Base-by-base conservation (phyloP, 2,888 invertebrate genomes). In the Diadegma fenestrale region DNA sequence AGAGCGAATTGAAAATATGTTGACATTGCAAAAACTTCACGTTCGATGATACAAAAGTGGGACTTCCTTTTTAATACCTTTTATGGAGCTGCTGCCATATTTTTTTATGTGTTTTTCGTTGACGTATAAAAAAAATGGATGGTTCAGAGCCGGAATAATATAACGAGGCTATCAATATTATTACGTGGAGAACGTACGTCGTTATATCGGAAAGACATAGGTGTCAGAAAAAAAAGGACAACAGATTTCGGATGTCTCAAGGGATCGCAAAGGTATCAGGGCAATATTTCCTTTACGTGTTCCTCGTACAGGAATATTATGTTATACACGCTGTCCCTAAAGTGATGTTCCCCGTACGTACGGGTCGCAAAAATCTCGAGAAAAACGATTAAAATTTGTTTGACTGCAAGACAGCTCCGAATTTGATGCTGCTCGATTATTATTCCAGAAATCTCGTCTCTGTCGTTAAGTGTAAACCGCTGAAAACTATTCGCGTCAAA, bases 191-290 rank as follows among this genome's bases (percentile, higher is more conserved):
- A 68, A 71, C 69, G 71, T 48, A 41, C 48, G 41, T 80, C 63
- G 63, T 80, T 80, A 80, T 79, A 58, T 61, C 61, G 43, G 19
- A 54, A 69, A 30, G 37, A 61, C 6, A 68, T 19, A 19, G 22
- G 14, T 33, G 68, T 45, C 48, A 51, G 76, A 76, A 14, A 61
- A 63, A 37, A 64, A 48, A 37, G 41, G 37, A 45, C 26, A 33
- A 63, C 26, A 37, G 45, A 79, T 22, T 19, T 76, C 45, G 71
- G 51, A 76, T 82, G 76, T 80, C 85, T 80, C 82, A 68, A 66
- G 85, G 82, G 82, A 80, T 58, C 19, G 45, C 68, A 22, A 75
- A 71, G 37, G 43, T 71, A 58, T 51, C 12, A 26, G 14, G 69
- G 14, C 63, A 26, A 76, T 66, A 72, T 76, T 80, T 58, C 61